Evolutionary conservation across 92 coral and sea anemone species (phyloP).

Genomic region (Pocillopora grandis): DNA sequence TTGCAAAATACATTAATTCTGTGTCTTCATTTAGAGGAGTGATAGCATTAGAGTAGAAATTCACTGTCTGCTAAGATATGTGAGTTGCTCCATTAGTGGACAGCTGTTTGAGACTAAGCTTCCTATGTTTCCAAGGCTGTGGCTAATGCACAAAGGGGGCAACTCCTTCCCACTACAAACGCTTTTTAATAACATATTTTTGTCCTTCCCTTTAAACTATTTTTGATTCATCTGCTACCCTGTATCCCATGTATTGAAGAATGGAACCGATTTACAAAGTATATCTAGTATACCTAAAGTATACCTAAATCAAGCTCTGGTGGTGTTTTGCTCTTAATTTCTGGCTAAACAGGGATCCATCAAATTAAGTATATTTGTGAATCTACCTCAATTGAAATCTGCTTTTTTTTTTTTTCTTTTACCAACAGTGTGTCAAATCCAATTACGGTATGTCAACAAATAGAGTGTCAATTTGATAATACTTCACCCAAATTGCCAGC

Average conservation of each 20-base stretch:
- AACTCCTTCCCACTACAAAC: no score
- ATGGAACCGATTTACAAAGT: not conserved
- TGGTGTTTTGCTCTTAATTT: not conserved
- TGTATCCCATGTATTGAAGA: not conserved
- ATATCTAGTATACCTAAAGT: not conserved
- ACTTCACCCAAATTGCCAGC: conserved; percentile 21
- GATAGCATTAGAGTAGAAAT: not conserved
- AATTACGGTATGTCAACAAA: not conserved
- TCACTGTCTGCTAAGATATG: not conserved
- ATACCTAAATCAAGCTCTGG: not conserved
- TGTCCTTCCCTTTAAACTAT: not conserved
- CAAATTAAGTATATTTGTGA: not conserved
- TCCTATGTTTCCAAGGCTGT: not conserved
- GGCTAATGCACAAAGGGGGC: not conserved
- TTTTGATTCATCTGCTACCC: not conserved
- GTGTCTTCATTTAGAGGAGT: no score
- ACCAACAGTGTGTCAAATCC: not conserved
- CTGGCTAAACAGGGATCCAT: not conserved
- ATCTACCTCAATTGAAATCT: not conserved
- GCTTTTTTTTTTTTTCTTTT: not conserved
- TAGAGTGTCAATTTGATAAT: not conserved
- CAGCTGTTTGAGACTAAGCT: no score
- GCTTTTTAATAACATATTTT: not conserved
- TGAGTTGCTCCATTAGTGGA: not conserved
- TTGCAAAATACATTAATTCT: no score